Evolutionary conservation across 2,113 vertebrate genomes (phyloP).

Genomic region (Recurvirostra avosetta): DNA sequence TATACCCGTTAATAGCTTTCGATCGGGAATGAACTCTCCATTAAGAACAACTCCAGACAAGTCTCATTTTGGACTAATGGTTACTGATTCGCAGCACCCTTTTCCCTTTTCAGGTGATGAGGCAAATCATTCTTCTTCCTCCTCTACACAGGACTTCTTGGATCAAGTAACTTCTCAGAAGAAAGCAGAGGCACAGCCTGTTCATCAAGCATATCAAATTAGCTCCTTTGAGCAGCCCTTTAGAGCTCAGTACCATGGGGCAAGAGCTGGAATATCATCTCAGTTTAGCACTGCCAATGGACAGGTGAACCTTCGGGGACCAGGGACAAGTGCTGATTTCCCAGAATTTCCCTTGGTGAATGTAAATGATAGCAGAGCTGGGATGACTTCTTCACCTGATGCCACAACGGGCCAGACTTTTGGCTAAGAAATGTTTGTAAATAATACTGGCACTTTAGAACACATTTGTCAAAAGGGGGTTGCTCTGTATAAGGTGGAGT

Average conservation of each 20-base stretch:
- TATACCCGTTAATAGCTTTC: slow-evolving; percentile 87
- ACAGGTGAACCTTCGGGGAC: slow-evolving; percentile 92
- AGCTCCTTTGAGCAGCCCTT: slow-evolving; percentile 95
- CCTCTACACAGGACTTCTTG: slow-evolving; percentile 94
- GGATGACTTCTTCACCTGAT: slow-evolving; percentile 94
- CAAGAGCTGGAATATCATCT: slow-evolving; percentile 87
- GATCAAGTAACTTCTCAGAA: slow-evolving; percentile 95
- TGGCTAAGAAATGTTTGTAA: slow-evolving; percentile 83
- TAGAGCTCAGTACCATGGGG: slow-evolving; percentile 90
- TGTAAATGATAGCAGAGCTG: slow-evolving; percentile 93
- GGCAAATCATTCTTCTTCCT: slow-evolving; percentile 88
- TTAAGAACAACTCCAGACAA: slow-evolving; percentile 93
- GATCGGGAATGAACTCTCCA: slow-evolving; percentile 93
- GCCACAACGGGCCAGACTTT: slow-evolving; percentile 94
- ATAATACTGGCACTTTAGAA: slow-evolving; percentile 93
- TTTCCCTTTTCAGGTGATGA: slow-evolving; percentile 98
- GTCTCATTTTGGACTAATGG: slow-evolving; percentile 94
- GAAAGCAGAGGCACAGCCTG: slow-evolving; percentile 92
- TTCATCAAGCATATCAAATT: slow-evolving; percentile 94
- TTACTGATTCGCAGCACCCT: slow-evolving; percentile 93
- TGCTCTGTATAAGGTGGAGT: slow-evolving; percentile 79
- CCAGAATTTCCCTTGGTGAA: slow-evolving; percentile 94
- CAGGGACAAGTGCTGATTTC: slow-evolving; percentile 89
- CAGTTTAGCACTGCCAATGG: slow-evolving; percentile 95
- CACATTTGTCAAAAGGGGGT: slow-evolving; percentile 81